A percentile compares a stretch with the other conserved stretches of the same genome.
phyloP scores from a whole-genome alignment of 1,140 invertebrate species.

The Dreissena polymorpha region DNA sequence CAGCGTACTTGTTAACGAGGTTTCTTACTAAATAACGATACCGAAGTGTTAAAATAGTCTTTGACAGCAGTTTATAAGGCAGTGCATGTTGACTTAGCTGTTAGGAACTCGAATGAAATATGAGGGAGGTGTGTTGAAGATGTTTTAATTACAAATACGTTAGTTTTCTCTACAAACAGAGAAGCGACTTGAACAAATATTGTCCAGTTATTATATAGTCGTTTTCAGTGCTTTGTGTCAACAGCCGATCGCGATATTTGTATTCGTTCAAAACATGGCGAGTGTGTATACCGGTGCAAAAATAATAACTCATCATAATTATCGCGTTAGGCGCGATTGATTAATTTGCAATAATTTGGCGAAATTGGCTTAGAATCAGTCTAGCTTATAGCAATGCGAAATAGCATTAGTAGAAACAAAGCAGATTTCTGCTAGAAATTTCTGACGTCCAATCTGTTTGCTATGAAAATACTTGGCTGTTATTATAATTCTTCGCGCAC shows the following conservation, averaged over 20 bases:
- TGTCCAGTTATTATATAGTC: slow-evolving; percentile 21
- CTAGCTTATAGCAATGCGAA: background rate
- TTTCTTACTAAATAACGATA: too few relatives aligned
- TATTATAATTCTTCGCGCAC: slow-evolving; percentile 3
- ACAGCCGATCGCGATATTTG: slow-evolving; percentile 5
- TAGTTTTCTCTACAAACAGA: slow-evolving; percentile 50
- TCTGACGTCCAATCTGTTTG: slow-evolving; percentile 42
- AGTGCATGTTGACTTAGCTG: too few relatives aligned
- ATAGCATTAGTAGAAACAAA: slow-evolving; percentile 1
- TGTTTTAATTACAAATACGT: slow-evolving; percentile 39
- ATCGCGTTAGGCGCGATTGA: slow-evolving; percentile 34
- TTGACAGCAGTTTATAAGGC: too few relatives aligned
- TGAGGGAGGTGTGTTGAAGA: background rate
- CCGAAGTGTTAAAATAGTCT: too few relatives aligned
- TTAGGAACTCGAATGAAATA: too few relatives aligned
- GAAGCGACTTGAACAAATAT: slow-evolving; percentile 38
- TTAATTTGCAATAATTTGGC: slow-evolving; percentile 20
- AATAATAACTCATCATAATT: slow-evolving; percentile 39
- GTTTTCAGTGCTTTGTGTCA: slow-evolving; percentile 23
- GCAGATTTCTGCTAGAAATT: slow-evolving; percentile 20
- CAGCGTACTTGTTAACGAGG: too few relatives aligned
- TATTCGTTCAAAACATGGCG: slow-evolving; percentile 33
- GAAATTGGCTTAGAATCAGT: slow-evolving; percentile 26
- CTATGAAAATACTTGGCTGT: slow-evolving; percentile 44
- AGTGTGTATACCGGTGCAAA: slow-evolving; percentile 24